Conservation (phyloP, 2,888 invertebrate species). For the Phortica magna region DNA sequence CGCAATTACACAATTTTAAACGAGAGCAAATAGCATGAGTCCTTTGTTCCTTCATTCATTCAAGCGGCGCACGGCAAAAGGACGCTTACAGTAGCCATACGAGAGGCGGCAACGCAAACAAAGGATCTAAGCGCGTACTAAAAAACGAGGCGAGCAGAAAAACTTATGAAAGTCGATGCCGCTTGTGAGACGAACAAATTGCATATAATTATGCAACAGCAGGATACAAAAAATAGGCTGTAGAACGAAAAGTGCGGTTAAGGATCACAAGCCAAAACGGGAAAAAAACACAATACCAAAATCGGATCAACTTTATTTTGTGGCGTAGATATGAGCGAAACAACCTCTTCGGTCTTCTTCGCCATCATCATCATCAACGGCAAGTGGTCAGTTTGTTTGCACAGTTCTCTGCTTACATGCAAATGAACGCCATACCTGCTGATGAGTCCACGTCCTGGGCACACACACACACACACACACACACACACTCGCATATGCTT, state of each 20-base stretch:
- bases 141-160: neutral
- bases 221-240: constrained; percentile 13
- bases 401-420: neutral
- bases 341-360: neutral
- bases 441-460: neutral
- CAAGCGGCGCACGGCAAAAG: neutral
- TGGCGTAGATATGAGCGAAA: neutral
- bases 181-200: constrained; percentile 51
- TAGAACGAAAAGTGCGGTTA: neutral
- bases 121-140: constrained; percentile 22
- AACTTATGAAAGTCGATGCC: neutral
- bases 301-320: neutral
- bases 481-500: neutral
- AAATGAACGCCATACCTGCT: neutral
- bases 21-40: constrained; percentile 14
- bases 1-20: constrained; percentile 26
- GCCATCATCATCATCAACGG: neutral
- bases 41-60: constrained; percentile 20
- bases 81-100: constrained; percentile 24
- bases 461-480: neutral
- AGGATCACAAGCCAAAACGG: neutral
- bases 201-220: constrained; percentile 67
- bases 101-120: constrained; percentile 26
- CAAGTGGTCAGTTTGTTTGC: neutral
- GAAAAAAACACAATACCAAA: neutral